Base-by-base conservation (phyloP, 2,888 invertebrate species). In the Chrysina gloriosa region DNA sequence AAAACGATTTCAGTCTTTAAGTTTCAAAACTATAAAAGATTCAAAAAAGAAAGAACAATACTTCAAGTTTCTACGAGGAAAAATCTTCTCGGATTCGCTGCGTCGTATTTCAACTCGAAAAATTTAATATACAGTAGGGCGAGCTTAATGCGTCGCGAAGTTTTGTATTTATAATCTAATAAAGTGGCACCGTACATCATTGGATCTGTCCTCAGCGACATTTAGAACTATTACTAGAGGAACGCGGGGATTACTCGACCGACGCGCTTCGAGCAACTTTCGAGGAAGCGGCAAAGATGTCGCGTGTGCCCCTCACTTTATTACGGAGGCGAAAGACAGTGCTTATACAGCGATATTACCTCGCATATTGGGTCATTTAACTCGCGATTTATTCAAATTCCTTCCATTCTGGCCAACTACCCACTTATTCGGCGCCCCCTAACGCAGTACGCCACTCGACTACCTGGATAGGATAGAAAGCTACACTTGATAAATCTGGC, bases 301-400 rank as follows among this genome's bases (percentile, higher is more conserved):
- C 61, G 54, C 63, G 63, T 31, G 69, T 71, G 42, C 69, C 70
- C 70, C 65, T 70, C 70, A 72, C 71, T 76, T 75, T 75, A 76
- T 74, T 75, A 74, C 71, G 31, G 29, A 31, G 9, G 69, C 69
- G 67, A 63, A 69, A 73, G 70, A 71, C 72, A 72, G 74, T 72
- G 76, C 73, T 74, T 73, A 74, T 74, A 71, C 73, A 70, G 71
- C 72, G 74, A 75, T 75, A 76, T 76, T 75, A 74, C 75, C 73
- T 72, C 70, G 74, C 74, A 76, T 74, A 74, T 76, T 74, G 75
- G 76, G 68, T 72, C 76, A 75, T 76, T 76, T 76, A 76, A 74
- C 74, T 72, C 70, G 70, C 73, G 76, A 76, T 76, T 76, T 75
- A 76, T 76, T 73, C 71, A 69, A 72, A 74, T 75, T 69, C 72